Base-by-base conservation (phyloP, 2,113 vertebrate species). In the Turdus rufiventris region DNA sequence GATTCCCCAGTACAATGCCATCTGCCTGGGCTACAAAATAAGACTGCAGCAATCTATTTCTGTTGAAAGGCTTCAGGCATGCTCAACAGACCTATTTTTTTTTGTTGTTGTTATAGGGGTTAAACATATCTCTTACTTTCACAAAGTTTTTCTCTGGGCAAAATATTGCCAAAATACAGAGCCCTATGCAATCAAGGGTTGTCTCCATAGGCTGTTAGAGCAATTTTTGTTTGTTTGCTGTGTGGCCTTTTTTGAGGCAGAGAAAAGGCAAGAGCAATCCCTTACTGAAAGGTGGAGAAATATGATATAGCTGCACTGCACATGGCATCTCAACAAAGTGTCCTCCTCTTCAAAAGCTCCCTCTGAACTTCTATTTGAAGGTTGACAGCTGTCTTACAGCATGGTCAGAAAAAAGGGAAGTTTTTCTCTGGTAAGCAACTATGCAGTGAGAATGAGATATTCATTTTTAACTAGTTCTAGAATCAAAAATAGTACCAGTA, bases 281-380 rank as follows among this genome's bases (percentile, higher is more conserved):
- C 31, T 53, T 61, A 24, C 29, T 70, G 21, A 31, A 80, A 48
- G 9, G 14, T 31, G 21, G 16, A 84, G 57, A 34, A 56, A 51
- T 14, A 12, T 1, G 1, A 17, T 0, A 5, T 25, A 25, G 21
- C 56, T 78, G 26, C 1, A 10, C 18, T 51, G 38, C 77, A 66
- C 15, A 7, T 3, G 4, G 18, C 9, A 68, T 36, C 18, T 10
- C 8, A 25, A 7, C 5, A 12, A 24, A 51, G 43, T 5, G 19
- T 48, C 14, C 8, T 6, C 3, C 5, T 36, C 57, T 24, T 1
- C 2, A 75, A 70, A 85, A 89, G 12, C 24, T 60, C 65, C 66
- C 48, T 56, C 50, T 43, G 33, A 93, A 67, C 25, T 66, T 73
- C 28, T 28, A 10, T 38, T 66, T 51, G 40, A 76, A 85, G 26